Conservation (phyloP, 2,888 invertebrate species). For the Drosophila subsilvestris region DNA sequence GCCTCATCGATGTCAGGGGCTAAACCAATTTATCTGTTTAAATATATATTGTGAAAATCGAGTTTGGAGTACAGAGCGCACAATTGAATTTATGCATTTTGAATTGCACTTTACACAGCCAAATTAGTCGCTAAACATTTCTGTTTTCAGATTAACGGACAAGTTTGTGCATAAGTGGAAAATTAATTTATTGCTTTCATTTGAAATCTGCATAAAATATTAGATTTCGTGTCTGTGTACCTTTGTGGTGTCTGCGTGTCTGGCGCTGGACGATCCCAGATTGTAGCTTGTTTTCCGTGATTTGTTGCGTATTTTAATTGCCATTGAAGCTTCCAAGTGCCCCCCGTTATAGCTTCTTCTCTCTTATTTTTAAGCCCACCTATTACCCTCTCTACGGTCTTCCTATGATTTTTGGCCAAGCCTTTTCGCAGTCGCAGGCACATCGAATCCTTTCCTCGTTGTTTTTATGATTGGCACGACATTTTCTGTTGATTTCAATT, state of each 20-base stretch:
- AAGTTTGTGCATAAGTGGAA: conserved; percentile 20
- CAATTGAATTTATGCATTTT: conserved; percentile 55
- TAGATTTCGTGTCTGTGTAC: background rate
- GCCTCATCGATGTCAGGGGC: conserved; percentile 2
- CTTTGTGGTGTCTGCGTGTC: background rate
- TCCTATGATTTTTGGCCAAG: too few species aligned
- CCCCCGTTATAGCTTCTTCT: too few species aligned
- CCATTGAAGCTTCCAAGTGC: too few species aligned
- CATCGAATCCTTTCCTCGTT: conserved; percentile 31
- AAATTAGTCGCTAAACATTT: conserved; percentile 42
- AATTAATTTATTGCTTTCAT: conserved; percentile 42
- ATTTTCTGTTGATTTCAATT: conserved; percentile 67
- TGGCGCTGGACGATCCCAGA: conserved; percentile 19
- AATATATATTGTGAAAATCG: background rate
- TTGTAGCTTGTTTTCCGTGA: conserved; percentile 10
- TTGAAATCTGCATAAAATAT: conserved; percentile 12
- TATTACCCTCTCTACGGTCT: too few species aligned
- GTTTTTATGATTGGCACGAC: conserved; percentile 41
- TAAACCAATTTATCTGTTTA: conserved; percentile 9
- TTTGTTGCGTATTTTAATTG: too few species aligned
- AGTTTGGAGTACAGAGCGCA: background rate
- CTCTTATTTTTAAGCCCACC: too few species aligned
- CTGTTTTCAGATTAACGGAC: conserved; percentile 4
- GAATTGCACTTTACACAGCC: conserved; percentile 46
- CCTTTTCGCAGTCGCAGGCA: conserved; percentile 59